Base-by-base conservation (phyloP, 1,140 invertebrate genomes). In the Acyrthosiphon pisum region DNA sequence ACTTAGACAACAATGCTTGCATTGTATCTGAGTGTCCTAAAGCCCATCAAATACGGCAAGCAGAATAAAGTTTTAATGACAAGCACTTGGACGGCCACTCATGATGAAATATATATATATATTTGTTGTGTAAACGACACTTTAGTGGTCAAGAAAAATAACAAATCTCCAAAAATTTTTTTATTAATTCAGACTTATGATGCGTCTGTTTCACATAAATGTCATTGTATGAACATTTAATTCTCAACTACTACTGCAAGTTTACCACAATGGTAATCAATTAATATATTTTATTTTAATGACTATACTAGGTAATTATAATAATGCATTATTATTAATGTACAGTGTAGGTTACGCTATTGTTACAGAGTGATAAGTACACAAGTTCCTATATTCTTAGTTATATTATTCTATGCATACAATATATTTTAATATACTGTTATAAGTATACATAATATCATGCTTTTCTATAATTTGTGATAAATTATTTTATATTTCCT, bases 11-110 rank as follows among this genome's bases (percentile, higher is more conserved):
- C 48, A 53, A 53, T 56, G 35, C 48, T 53, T 41, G 88, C 35
- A 56, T 89, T 89, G 35, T 89, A 41, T 37, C 88, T 23, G 22
- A 89, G 48, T 53, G n/a, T 53, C 87, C 48, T 53, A 89, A 89
- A 89, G 50, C 35, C 50, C 48, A 89, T 89, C 88, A 56, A 89
- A 41, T 56, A 89, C 88, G 88, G 48, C n/a, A 46, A 87, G 46
- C 26, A n/a, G 30, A 23, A 35, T 89, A 50, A 35, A 89, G 88
- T 89, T 89, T 89, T 89, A 89, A 89, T 89, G 50, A 56, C 88
- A 46, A 89, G n/a, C 30, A 76, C 30, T 84, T 26, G 22, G 83
- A 4, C 35, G 87, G 41, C 26, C 88, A 37, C 48, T 53, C 35
- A 41, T 9, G 11, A 87, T 20, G 53, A 89, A 89, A n/a, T 68